Percentiles rank a stretch among this genome's conserved stretches.
phyloP scores from a whole-genome alignment of 2,113 vertebrate species.

The Desmodus rotundus region DNA sequence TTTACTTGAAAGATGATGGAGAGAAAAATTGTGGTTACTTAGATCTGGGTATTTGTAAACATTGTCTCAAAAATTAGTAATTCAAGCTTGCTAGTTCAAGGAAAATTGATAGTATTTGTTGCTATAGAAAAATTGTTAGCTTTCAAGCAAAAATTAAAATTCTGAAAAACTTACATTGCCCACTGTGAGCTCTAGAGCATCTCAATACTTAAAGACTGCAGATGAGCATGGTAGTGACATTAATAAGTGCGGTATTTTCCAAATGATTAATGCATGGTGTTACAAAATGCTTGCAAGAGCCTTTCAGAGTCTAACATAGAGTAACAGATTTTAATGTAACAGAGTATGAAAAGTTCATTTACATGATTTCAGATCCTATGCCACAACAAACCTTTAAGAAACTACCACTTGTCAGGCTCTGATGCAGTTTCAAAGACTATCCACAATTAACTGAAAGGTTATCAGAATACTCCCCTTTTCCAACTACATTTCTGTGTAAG shows the following conservation, averaged over 20 bases:
- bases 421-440: background rate
- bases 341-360: background rate
- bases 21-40: background rate
- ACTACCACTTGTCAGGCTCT: background rate
- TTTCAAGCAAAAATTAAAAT: background rate
- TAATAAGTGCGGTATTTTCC: background rate
- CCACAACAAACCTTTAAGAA: background rate
- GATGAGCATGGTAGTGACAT: background rate
- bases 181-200: background rate
- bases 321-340: background rate
- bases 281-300: background rate
- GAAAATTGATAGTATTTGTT: background rate
- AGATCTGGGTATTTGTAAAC: background rate
- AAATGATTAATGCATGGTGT: background rate
- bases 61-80: background rate
- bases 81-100: background rate
- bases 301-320: background rate
- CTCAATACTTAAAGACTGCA: background rate
- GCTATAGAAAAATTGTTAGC: background rate
- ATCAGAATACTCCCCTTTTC: background rate
- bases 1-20: background rate
- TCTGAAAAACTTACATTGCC: background rate
- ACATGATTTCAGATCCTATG: background rate
- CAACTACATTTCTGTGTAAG: background rate
- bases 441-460: background rate